Conservation (phyloP, 2,888 invertebrate species). For the Himalopsyche japonica region DNA sequence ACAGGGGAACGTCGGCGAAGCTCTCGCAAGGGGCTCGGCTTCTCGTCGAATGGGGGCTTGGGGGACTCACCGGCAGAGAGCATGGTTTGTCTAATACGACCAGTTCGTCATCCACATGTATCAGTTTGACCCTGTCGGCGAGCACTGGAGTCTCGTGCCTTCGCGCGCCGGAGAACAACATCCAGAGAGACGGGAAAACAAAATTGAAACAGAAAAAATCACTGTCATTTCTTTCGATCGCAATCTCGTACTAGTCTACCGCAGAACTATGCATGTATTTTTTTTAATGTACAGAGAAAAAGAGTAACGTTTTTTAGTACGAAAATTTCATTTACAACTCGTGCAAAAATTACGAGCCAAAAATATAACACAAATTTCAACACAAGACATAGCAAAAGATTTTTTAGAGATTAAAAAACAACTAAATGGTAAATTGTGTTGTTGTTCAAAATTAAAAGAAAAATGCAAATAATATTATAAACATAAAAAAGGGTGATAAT, state of each 20-base stretch:
- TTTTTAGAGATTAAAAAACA: background rate
- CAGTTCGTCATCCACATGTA: conserved; percentile 81
- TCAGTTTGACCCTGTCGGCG: conserved; percentile 77
- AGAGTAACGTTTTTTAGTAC: background rate
- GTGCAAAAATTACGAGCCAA: background rate
- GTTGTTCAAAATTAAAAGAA: background rate
- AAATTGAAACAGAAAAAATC: conserved; percentile 19
- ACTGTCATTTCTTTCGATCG: background rate
- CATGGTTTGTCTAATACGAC: conserved; percentile 90
- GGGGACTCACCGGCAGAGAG: conserved; percentile 80
- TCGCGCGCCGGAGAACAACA: conserved; percentile 46
- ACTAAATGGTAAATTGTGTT: background rate
- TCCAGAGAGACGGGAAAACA: conserved; percentile 45
- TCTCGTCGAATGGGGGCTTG: conserved; percentile 44
- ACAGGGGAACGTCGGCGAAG: background rate
- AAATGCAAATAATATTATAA: background rate
- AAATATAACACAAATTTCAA: background rate
- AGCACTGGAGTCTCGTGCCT: conserved; percentile 89
- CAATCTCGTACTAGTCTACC: background rate
- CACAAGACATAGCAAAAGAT: background rate
- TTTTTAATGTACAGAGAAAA: background rate
- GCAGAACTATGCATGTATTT: background rate
- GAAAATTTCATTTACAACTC: background rate
- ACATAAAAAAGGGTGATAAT: background rate
- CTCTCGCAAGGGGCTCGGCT: background rate